Percentiles rank a stretch among this genome's conserved stretches.
These are phyloP conservation scores for Ciconia stormi DNA, from an alignment of 2,113 vertebrate genomes.

Conservation along the genomic window DNA sequence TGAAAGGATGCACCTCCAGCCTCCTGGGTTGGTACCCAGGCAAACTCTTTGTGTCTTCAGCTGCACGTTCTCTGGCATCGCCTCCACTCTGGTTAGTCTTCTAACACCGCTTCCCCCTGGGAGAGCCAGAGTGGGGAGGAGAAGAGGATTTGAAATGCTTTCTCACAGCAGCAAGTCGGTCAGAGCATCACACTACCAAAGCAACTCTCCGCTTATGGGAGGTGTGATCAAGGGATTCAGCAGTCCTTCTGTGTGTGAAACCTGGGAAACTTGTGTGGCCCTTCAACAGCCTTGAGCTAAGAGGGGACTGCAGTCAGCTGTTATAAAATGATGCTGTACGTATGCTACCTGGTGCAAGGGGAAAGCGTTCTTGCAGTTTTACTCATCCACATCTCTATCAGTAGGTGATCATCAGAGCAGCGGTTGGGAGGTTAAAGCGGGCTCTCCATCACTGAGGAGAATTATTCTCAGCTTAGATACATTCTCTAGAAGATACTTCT, in stretches of 20 bases:
- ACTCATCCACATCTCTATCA: background rate
- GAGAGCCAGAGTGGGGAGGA: background rate
- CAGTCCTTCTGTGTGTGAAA: background rate
- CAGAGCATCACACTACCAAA: background rate
- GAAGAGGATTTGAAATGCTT: background rate
- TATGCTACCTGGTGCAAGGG: background rate
- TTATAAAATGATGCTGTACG: background rate
- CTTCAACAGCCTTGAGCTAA: background rate
- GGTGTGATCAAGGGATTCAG: background rate
- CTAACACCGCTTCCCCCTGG: background rate
- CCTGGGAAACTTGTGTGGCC: accelerated
- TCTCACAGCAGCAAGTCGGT: background rate
- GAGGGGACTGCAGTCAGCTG: background rate
- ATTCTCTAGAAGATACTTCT: background rate
- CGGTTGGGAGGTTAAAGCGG: background rate
- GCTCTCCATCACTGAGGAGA: background rate
- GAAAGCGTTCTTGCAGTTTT: background rate
- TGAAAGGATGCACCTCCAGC: background rate
- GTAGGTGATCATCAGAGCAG: background rate
- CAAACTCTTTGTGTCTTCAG: background rate
- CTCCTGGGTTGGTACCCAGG: background rate
- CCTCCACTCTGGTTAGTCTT: background rate
- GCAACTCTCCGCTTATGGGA: background rate
- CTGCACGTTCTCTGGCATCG: background rate
- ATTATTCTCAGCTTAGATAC: background rate